These are phyloP conservation scores for cattle (Bos taurus) DNA, from an alignment of 2,113 vertebrate species.

Conservation along the genomic window ARS-UCD2.0 NC_037328.1:67613001-67613500, in stretches of 20 bases:
- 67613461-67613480: background rate
- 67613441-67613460: background rate
- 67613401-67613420: background rate
- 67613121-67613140: background rate
- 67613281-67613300: background rate
- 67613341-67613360: background rate
- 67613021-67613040: background rate
- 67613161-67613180: background rate
- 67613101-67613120: background rate
- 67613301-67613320: background rate
- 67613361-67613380: background rate
- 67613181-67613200: background rate
- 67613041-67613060: background rate
- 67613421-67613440: constrained; percentile 8
- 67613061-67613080: background rate
- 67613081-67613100: background rate
- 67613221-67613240: background rate
- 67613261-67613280: background rate
- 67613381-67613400: background rate
- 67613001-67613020: background rate
- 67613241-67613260: background rate
- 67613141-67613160: background rate
- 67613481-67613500: constrained; percentile 17
- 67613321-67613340: background rate
- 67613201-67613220: background rate